These are phyloP conservation scores for Entomobrya proxima DNA, from an alignment of 2,888 invertebrate species.

Conservation along the genomic window DNA sequence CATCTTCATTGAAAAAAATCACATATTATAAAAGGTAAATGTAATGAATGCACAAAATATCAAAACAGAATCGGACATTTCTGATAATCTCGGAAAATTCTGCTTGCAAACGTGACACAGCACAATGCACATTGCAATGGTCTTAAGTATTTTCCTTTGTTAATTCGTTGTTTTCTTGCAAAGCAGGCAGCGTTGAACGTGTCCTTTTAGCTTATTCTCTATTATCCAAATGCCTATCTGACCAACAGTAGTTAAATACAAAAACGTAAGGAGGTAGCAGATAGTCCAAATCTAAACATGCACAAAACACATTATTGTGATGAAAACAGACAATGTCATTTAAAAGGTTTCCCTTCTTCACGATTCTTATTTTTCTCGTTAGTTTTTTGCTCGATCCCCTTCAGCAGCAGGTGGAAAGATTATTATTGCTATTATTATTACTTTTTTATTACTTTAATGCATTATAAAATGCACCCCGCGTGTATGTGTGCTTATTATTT, in stretches of 20 bases:
- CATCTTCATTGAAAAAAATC: neutral
- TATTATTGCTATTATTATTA: slow-evolving; percentile 12
- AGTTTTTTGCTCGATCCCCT: slow-evolving; percentile 48
- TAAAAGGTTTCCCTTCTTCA: slow-evolving; percentile 50
- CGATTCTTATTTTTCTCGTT: slow-evolving; percentile 58
- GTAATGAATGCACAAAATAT: neutral
- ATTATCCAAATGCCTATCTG: slow-evolving; percentile 51
- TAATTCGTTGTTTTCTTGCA: neutral
- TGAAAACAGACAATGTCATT: slow-evolving; percentile 40
- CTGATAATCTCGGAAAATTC: slow-evolving; percentile 5
- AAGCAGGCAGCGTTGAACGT: slow-evolving; percentile 12
- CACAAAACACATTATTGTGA: no score
- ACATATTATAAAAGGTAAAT: neutral
- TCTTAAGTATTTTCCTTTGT: neutral
- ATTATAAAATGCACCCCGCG: slow-evolving; percentile 24
- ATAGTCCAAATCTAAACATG: slow-evolving; percentile 6
- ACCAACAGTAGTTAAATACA: slow-evolving; percentile 35
- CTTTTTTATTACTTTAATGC: slow-evolving; percentile 46
- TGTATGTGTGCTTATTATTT: slow-evolving; percentile 34
- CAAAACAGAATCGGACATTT: slow-evolving; percentile 16
- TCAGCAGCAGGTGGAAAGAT: slow-evolving; percentile 47
- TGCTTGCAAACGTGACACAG: slow-evolving; percentile 25
- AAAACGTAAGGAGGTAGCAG: neutral
- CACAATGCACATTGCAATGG: neutral
- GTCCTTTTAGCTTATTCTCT: neutral